A percentile compares a stretch with the other conserved stretches of the same genome.
These are phyloP conservation scores for Sinotaia quadrata DNA, from an alignment of 2,888 invertebrate genomes.

Conservation along the genomic window DNA sequence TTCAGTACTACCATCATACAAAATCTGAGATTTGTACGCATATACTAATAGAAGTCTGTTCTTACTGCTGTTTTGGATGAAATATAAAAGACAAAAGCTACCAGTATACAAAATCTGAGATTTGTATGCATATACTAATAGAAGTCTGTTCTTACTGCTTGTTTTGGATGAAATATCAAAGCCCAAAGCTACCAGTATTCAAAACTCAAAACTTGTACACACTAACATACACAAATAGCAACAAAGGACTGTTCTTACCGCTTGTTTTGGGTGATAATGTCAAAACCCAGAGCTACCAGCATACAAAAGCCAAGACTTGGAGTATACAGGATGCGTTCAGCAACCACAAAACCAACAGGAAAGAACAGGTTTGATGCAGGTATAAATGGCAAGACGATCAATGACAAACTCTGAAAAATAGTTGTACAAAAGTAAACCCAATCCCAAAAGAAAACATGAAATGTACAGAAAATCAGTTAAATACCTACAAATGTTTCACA, in stretches of 20 bases:
- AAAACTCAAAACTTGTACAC: neutral
- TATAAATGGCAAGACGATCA: constrained; percentile 91
- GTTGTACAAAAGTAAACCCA: neutral
- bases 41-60: no score
- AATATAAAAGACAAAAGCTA: no score
- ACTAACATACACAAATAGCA: constrained; percentile 23
- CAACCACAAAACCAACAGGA: constrained; percentile 97
- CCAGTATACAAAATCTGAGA: no score
- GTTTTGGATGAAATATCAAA: no score
- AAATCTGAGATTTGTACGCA: no score
- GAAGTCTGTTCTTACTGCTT: no score
- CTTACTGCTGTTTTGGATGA: no score
- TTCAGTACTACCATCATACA: no score
- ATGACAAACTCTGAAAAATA: constrained; percentile 80
- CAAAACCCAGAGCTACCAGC: constrained; percentile 82
- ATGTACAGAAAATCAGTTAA: neutral
- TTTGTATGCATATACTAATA: no score
- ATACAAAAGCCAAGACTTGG: constrained; percentile 98
- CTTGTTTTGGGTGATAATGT: constrained; percentile 43
- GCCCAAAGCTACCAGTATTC: neutral
- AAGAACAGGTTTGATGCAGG: constrained; percentile 98
- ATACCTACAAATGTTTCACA: neutral
- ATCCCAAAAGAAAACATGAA: neutral
- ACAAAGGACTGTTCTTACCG: neutral
- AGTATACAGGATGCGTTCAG: constrained; percentile 94